Evolutionary conservation across 2,888 invertebrate species (phyloP).

Genomic region (Eupithecia dodoneata): DNA sequence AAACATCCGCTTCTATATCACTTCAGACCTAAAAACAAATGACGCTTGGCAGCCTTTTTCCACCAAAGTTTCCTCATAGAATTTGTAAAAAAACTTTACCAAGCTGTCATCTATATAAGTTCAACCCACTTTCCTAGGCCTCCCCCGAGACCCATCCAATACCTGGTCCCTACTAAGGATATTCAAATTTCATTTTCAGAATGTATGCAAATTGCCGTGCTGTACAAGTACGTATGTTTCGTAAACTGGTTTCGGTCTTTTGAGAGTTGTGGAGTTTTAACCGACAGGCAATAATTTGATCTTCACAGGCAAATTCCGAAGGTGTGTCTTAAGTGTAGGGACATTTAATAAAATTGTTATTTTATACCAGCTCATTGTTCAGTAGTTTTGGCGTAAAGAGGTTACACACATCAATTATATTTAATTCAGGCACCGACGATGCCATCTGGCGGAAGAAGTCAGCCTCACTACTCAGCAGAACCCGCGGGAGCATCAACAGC

Average conservation of each 20-base stretch:
- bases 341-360: too few species aligned
- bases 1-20: too few species aligned
- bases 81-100: neutral
- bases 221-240: conserved; percentile 43
- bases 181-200: conserved; percentile 68
- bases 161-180: conserved; percentile 46
- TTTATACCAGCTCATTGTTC: too few species aligned
- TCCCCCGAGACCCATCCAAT: conserved; percentile 16
- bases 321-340: too few species aligned
- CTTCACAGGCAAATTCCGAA: too few species aligned
- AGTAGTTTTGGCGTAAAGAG: too few species aligned
- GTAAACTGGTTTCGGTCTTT: conserved; percentile 23
- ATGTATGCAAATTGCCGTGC: conserved; percentile 62
- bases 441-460: too few species aligned
- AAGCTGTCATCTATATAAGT: neutral
- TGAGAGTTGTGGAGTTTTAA: neutral
- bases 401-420: too few species aligned
- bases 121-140: neutral
- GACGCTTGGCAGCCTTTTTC: neutral
- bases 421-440: too few species aligned
- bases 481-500: too few species aligned
- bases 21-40: neutral
- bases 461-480: too few species aligned
- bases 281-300: neutral
- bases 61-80: neutral